Conservation (phyloP, 2,113 vertebrate genomes). For the Sisor rabdophorus region DNA sequence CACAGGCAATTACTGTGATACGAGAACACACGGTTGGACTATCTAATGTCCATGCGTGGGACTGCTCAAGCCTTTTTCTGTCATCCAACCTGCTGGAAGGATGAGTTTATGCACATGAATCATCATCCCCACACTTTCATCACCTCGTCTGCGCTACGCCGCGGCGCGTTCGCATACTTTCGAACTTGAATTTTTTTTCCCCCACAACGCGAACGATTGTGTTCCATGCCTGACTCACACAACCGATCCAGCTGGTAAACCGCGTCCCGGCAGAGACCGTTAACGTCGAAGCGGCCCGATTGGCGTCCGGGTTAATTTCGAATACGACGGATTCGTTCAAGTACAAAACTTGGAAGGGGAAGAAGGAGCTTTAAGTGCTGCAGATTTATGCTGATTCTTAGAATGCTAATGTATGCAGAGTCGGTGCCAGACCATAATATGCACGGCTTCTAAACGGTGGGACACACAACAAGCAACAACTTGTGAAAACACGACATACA, state of each 20-base stretch:
- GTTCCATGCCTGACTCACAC: constrained; percentile 56
- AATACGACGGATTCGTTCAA: constrained; percentile 46
- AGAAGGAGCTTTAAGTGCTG: neutral
- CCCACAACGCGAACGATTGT: constrained; percentile 35
- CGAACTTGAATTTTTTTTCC: constrained; percentile 27
- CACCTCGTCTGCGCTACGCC: neutral
- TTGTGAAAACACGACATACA: too few species aligned
- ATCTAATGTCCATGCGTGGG: neutral
- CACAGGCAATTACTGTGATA: neutral
- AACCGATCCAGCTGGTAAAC: constrained; percentile 58
- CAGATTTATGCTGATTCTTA: neutral
- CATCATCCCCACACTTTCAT: neutral
- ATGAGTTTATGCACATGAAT: neutral
- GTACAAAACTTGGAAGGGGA: constrained; percentile 34
- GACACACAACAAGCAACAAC: too few species aligned
- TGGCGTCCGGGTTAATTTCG: too few species aligned
- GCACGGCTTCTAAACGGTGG: too few species aligned
- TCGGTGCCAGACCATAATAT: too few species aligned
- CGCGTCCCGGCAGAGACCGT: constrained; percentile 65
- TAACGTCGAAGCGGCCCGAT: constrained; percentile 66
- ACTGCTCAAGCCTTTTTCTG: neutral
- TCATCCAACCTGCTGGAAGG: neutral
- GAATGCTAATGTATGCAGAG: constrained; percentile 5
- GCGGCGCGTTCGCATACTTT: neutral
- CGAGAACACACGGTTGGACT: neutral